Conservation (phyloP, 2,113 vertebrate genomes). For the Mobula hypostoma region DNA sequence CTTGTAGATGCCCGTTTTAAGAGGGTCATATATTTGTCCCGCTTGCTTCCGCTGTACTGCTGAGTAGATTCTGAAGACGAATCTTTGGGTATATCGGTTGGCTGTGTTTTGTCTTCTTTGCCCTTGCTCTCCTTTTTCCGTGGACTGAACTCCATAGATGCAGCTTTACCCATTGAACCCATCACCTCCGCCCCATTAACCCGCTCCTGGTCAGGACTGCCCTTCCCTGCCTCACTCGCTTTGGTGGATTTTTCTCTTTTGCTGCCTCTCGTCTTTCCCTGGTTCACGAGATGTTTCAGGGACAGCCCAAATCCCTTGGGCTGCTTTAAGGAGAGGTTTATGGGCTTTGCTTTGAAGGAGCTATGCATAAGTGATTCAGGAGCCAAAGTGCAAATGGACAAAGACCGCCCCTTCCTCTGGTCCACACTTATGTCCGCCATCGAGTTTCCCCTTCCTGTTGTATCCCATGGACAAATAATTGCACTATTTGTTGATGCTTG, state of each 20-base stretch:
- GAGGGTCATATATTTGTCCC: neutral
- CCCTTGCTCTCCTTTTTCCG: constrained; percentile 43
- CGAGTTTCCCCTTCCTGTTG: constrained; percentile 29
- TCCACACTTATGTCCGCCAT: constrained; percentile 40
- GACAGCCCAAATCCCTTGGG: constrained; percentile 50
- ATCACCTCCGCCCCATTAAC: constrained; percentile 45
- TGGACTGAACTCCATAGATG: no score
- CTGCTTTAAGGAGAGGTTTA: constrained; percentile 54
- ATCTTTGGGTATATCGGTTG: constrained; percentile 15
- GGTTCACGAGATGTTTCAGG: constrained; percentile 51
- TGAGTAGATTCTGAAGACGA: constrained; percentile 48
- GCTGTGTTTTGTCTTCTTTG: neutral
- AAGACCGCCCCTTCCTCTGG: constrained; percentile 44
- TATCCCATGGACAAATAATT: constrained; percentile 50
- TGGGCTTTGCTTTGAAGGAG: constrained; percentile 47
- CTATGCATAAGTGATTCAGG: constrained; percentile 53
- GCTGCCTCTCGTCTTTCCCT: constrained; percentile 48
- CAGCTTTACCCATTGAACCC: neutral
- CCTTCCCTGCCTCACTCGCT: constrained; percentile 34
- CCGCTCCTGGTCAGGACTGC: constrained; percentile 41
- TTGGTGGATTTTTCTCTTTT: constrained; percentile 40
- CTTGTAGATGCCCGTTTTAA: neutral
- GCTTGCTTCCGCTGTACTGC: neutral
- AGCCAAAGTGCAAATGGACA: constrained; percentile 53
- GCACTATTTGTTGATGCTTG: neutral